Evolutionary conservation across 1,140 invertebrate genomes (phyloP).

Genomic region (Sarcophaga peregrina): DNA sequence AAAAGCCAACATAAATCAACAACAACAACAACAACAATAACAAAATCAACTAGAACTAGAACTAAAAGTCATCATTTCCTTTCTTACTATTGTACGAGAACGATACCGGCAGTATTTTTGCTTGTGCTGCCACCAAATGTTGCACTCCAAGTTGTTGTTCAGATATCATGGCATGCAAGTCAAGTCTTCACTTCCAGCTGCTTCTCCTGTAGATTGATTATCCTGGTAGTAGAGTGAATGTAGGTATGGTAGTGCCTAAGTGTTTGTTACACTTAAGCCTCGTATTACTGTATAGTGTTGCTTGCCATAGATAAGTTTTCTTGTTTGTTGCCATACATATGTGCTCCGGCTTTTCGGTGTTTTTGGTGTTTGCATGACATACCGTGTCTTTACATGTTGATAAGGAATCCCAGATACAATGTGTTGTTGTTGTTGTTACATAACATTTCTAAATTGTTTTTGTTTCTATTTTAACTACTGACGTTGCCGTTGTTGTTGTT

Average conservation of each 20-base stretch:
- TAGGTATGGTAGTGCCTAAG: not conserved
- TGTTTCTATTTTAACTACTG: not conserved
- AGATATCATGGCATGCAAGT: not conserved
- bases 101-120: too few relatives aligned
- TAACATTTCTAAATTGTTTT: not conserved
- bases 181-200: not conserved
- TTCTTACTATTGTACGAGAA: not conserved
- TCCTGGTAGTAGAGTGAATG: too few relatives aligned
- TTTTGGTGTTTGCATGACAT: conserved; percentile 24
- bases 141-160: not conserved
- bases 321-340: too few relatives aligned
- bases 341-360: not conserved
- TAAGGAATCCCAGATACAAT: not conserved
- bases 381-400: conserved; percentile 35
- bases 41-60: not conserved
- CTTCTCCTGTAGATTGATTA: not conserved
- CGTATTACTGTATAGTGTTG: not conserved
- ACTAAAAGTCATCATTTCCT: not conserved
- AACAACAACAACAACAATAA: too few relatives aligned
- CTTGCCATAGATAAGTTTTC: not conserved
- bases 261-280: not conserved
- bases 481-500: not conserved
- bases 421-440: not conserved
- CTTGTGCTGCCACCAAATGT: not conserved
- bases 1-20: conserved; percentile 34